Percentiles rank a stretch among this genome's conserved stretches.
phyloP scores from a whole-genome alignment of 64 coral and sea anemone species.

The Porites australiensis region DNA sequence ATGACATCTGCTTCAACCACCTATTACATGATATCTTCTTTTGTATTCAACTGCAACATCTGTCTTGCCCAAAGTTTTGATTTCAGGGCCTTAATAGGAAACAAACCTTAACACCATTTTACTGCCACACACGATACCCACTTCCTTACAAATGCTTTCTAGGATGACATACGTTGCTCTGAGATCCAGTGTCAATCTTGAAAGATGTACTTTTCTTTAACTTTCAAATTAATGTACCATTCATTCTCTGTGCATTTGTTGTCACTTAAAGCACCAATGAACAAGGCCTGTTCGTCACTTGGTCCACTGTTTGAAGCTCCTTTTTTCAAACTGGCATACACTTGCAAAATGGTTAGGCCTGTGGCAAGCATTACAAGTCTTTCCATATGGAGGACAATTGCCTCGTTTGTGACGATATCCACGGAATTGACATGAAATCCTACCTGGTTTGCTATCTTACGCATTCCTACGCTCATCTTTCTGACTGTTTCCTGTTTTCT shows the following conservation, averaged over 20 bases:
- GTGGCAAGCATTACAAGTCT: not conserved
- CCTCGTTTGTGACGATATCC: not conserved
- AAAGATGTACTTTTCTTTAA: not conserved
- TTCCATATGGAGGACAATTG: constrained; percentile 16
- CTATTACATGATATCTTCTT: constrained; percentile 21
- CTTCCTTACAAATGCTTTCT: not conserved
- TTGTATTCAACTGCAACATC: constrained; percentile 38
- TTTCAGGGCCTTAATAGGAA: constrained; percentile 49
- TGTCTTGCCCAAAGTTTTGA: constrained; percentile 24
- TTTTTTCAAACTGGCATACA: no score
- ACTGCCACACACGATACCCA: not conserved
- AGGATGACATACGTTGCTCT: constrained; percentile 8
- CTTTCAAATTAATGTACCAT: no score
- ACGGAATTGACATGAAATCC: not conserved
- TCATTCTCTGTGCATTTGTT: not conserved
- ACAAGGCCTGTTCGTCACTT: constrained; percentile 9
- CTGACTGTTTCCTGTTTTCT: not conserved
- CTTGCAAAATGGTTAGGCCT: not conserved
- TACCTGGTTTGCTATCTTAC: constrained; percentile 3
- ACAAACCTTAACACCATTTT: constrained; percentile 14
- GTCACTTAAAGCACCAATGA: constrained; percentile 8
- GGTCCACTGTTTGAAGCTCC: not conserved
- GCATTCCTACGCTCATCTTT: not conserved
- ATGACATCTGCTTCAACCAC: constrained; percentile 32
- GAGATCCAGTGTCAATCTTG: constrained; percentile 36